A percentile compares a stretch with the other conserved stretches of the same genome.
Evolutionary conservation across 2,797 vertebrate species (phyloP).

Genomic region (Enteromius unitaeniatus): DNA sequence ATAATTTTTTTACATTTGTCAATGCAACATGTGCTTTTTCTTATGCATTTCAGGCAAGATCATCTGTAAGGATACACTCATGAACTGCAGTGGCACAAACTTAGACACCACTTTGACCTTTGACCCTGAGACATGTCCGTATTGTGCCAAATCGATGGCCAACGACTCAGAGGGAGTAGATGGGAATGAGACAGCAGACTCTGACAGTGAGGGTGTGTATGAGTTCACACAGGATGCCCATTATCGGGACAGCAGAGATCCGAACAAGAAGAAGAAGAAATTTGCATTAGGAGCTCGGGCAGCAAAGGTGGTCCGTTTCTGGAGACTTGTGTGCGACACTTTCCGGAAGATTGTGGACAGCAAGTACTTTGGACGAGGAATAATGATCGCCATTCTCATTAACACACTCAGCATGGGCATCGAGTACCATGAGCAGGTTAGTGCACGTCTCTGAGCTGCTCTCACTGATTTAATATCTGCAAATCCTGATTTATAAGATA

Average conservation of each 20-base stretch:
- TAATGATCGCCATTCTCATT: conserved; percentile 92
- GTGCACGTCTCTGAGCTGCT: conserved; percentile 49
- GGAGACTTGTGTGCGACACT: conserved; percentile 92
- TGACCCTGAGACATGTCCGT: conserved; percentile 89
- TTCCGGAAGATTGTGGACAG: conserved; percentile 90
- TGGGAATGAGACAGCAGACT: conserved; percentile 85
- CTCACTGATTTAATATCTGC: background rate
- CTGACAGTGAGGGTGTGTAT: conserved; percentile 91
- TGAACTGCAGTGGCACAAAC: conserved; percentile 81
- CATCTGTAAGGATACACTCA: conserved; percentile 82
- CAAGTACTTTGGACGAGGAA: conserved; percentile 90
- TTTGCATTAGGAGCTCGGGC: conserved; percentile 69
- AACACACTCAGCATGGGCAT: conserved; percentile 93
- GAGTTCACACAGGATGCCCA: conserved; percentile 92
- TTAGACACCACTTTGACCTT: conserved; percentile 80
- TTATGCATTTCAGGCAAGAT: conserved; percentile 79
- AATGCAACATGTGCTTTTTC: background rate
- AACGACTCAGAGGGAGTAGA: conserved; percentile 81
- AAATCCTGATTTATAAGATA: background rate
- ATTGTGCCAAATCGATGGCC: conserved; percentile 82
- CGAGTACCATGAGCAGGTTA: conserved; percentile 90
- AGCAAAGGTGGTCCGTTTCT: conserved; percentile 82
- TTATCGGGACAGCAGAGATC: conserved; percentile 82
- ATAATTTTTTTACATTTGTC: background rate
- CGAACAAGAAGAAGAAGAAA: conserved; percentile 69